Evolutionary conservation across 1,140 invertebrate species (phyloP), one percentile per base, ranked within the genome.

Genomic region (Dreissena rostriformis): DNA sequence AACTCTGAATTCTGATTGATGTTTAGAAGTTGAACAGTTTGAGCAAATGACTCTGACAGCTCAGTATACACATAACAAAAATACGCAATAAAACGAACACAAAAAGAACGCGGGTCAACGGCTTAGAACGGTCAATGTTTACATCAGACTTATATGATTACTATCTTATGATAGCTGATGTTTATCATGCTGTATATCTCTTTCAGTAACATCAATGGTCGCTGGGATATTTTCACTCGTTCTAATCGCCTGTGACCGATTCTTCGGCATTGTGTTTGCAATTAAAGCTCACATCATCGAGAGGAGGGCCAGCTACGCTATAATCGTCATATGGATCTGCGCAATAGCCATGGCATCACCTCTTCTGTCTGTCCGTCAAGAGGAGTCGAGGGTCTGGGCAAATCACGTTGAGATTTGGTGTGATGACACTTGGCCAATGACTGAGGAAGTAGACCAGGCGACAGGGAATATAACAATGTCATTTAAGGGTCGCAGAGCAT

Each of bases 201-300:
- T 91, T 89, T 28, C 91, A 93, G 94, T 94, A 80, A 91, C 93
- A 0, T 93, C 93, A 24, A 83, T 94, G 63, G 93, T 94, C 10
- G 90, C 93, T 51, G 94, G 94, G 72, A 94, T 95, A n/a, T 88
- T 95, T 53, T 95, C 94, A 10, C 82, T 95, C 78, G 94, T 93
- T 10, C 91, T 94, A 51, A 95, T 95, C 29, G 92, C 95, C 0
- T 94, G 94, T 82, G 94, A 95, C 87, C 90, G 94, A 70, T 94
- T 93, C 84, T 93, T 93, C 77, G 93, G 92, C 22, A 92, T 94
- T 53, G 92, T 94, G 0, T 93, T 91, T 82, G 91, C 93, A 53
- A 92, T 93, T 91, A 92, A 92, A 76, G 92, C 91, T 19, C 91
- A 93, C 76, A 91, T 93, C 74, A 92, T 91, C 24, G 91, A 92